A percentile compares a stretch with the other conserved stretches of the same genome.
Evolutionary conservation across 2,888 invertebrate species (phyloP).

Genomic region (Idaea dimidiata): DNA sequence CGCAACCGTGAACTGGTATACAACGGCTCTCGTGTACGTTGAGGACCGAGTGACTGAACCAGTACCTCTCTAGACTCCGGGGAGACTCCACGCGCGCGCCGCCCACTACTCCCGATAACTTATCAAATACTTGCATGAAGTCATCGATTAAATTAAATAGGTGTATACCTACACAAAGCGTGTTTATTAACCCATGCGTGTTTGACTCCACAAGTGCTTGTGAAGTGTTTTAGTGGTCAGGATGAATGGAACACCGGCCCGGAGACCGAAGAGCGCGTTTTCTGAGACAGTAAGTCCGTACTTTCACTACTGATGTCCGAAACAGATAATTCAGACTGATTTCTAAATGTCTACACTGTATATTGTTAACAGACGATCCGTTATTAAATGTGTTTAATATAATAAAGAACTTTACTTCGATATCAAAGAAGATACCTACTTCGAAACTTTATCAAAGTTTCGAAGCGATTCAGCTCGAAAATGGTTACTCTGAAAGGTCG

Average conservation of each 20-base stretch:
- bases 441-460: background rate
- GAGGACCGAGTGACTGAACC: conserved; percentile 23
- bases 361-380: background rate
- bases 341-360: conserved; percentile 8
- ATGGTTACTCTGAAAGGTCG: background rate
- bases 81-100: conserved; percentile 50
- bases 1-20: background rate
- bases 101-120: conserved; percentile 61
- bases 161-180: conserved; percentile 24
- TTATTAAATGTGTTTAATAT: background rate
- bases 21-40: background rate
- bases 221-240: conserved; percentile 70
- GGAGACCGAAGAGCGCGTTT: conserved; percentile 74
- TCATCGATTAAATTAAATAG: conserved; percentile 73
- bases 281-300: conserved; percentile 66
- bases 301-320: conserved; percentile 31
- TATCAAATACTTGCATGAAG: conserved; percentile 76
- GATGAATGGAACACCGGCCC: conserved; percentile 75
- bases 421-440: background rate
- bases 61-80: conserved; percentile 60
- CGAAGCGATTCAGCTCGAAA: background rate
- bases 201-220: conserved; percentile 65
- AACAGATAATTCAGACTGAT: conserved; percentile 25
- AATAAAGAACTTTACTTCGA: background rate
- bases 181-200: conserved; percentile 32